Base-by-base conservation (phyloP, 2,888 invertebrate species). In the Netelia inedita region DNA sequence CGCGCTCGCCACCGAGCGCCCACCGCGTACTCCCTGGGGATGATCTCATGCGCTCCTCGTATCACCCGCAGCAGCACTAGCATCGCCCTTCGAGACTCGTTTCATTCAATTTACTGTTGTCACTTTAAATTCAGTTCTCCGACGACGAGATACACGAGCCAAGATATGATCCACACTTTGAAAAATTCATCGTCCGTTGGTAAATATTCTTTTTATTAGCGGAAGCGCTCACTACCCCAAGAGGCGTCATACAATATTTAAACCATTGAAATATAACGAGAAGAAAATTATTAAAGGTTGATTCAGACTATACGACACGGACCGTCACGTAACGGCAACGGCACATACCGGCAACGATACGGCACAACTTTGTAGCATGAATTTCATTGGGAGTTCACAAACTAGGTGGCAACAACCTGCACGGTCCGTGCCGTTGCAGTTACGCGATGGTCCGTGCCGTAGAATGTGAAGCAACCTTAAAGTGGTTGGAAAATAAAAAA, bases 71-170 rank as follows among this genome's bases (percentile, higher is more conserved):
- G 71, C 71, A 71, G 63, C 53, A 74, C 16, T 35, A 55, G 19
- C 53, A 57, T 61, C 79, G 61, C 85, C 85, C 85, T 82, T 75
- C 28, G 79, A 85, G 85, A 72, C 85, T 85, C 75, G 85, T 82
- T 82, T 82, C 79, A 85, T 85, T 85, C 85, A 82, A 82, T 85
- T 85, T 79, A 72, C 82, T 50, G 41, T 79, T 79, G 85, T 82
- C 85, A 79, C 82, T 85, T 72, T 75, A 63, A 79, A 85, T 85
- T 85, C 72, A 63, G 59, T 75, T 61, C 72, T 68, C 63, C 50
- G 19, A 46, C 41, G 53, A 14, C 66, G 41, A 46, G 61, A 72
- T 41, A 72, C 14, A 61, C 53, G 50, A 55, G 66, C 57, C 23
- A 73, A 28, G 63, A 19, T 75, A 28, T 75, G 63, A 81, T 84